Percentiles rank a stretch among this genome's conserved stretches.
Evolutionary conservation across 2,113 vertebrate genomes (phyloP).

Genomic region (Entomyzon cyanotis): DNA sequence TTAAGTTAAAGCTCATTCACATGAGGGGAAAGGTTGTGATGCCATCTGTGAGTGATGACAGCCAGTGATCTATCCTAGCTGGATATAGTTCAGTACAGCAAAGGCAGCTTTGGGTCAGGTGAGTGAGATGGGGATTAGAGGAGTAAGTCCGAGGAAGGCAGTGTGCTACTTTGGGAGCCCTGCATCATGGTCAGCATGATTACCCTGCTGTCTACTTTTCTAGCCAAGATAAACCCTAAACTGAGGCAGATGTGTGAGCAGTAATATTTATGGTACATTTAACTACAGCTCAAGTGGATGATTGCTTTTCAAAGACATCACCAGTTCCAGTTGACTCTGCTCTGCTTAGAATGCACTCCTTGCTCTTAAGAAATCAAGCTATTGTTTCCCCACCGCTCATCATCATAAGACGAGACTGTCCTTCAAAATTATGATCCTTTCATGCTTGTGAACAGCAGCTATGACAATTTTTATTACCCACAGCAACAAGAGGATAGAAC

Average conservation of each 20-base stretch:
- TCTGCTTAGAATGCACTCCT: not conserved
- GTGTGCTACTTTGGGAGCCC: not conserved
- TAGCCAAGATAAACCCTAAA: not conserved
- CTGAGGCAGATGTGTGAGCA: not conserved
- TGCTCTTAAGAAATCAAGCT: not conserved
- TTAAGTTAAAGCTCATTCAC: not conserved
- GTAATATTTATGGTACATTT: not conserved
- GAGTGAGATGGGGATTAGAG: not conserved
- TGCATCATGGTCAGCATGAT: not conserved
- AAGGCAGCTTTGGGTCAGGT: not conserved
- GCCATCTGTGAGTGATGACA: not conserved
- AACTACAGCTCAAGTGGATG: not conserved
- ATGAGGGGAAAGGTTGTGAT: not conserved
- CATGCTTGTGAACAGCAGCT: not conserved
- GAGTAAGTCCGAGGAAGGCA: not conserved
- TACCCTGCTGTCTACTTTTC: not conserved
- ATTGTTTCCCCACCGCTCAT: not conserved
- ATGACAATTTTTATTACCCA: not conserved
- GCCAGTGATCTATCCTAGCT: not conserved
- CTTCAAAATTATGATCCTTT: not conserved
- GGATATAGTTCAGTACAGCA: not conserved
- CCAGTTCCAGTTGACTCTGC: not conserved
- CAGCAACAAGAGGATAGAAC: not conserved
- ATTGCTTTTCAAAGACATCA: not conserved
- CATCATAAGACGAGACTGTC: not conserved